Conservation (phyloP, 2,888 invertebrate genomes). For the Drosophila nigricruria region DNA sequence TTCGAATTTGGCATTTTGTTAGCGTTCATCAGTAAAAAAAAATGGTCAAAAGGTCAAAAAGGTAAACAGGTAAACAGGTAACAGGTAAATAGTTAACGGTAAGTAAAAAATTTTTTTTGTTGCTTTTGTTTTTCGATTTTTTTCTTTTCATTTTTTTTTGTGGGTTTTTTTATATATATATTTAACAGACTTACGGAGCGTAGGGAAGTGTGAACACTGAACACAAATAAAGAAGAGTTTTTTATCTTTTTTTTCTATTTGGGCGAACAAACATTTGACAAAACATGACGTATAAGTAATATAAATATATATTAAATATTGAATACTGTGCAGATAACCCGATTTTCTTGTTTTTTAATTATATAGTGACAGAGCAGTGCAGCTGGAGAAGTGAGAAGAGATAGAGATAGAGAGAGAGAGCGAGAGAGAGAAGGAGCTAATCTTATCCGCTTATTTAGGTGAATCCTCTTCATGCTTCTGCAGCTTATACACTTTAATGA, state of each 20-base stretch:
- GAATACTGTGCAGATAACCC: conserved; percentile 53
- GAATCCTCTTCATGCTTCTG: background rate
- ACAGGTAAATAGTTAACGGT: conserved; percentile 69
- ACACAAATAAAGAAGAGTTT: conserved; percentile 83
- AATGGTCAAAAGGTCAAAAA: conserved; percentile 46
- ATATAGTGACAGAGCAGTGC: conserved; percentile 31
- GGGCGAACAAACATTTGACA: conserved; percentile 53
- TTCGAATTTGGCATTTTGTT: conserved; percentile 51
- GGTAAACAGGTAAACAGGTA: conserved; percentile 62
- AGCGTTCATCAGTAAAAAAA: conserved; percentile 48
- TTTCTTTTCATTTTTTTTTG: conserved; percentile 17
- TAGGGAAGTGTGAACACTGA: conserved; percentile 81
- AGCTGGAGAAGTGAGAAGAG: conserved; percentile 10
- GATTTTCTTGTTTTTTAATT: background rate
- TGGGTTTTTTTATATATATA: conserved; percentile 6
- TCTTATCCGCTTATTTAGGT: background rate
- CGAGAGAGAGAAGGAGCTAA: background rate
- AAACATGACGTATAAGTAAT: conserved; percentile 70
- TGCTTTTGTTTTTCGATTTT: conserved; percentile 21
- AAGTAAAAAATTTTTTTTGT: conserved; percentile 43
- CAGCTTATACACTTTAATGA: background rate
- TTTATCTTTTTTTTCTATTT: conserved; percentile 20
- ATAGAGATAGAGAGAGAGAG: background rate
- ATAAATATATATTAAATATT: conserved; percentile 62
- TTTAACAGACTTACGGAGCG: conserved; percentile 73